These are phyloP conservation scores for Desmodus rotundus DNA, from an alignment of 2,113 vertebrate genomes.

Conservation along the genomic window DNA sequence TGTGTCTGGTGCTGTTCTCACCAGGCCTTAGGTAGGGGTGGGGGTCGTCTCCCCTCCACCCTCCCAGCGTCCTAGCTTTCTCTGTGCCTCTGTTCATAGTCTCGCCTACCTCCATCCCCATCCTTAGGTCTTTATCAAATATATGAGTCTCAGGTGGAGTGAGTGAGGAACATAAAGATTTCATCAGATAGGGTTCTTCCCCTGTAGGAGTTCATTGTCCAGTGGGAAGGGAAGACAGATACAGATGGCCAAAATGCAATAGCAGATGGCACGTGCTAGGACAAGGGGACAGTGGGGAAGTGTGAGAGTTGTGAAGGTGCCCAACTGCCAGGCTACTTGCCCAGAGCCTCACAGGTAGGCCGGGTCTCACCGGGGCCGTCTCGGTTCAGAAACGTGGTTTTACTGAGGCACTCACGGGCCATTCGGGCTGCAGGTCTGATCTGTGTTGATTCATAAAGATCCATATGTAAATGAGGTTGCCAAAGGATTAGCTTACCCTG, in stretches of 20 bases:
- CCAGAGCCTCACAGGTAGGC: neutral
- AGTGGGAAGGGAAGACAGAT: neutral
- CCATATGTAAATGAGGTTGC: neutral
- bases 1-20: fast-evolving
- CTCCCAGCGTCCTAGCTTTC: neutral
- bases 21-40: neutral
- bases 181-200: neutral
- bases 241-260: neutral
- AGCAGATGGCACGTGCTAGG: neutral
- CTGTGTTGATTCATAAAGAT: neutral
- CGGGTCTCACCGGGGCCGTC: neutral
- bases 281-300: neutral
- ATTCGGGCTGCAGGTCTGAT: neutral
- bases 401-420: neutral
- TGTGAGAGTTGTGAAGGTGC: neutral
- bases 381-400: neutral
- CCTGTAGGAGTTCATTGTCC: neutral
- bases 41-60: neutral
- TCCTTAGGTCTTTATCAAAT: neutral
- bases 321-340: neutral
- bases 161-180: neutral
- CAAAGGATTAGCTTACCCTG: neutral
- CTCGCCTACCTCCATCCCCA: neutral
- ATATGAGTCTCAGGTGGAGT: neutral
- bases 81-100: neutral